Base-by-base conservation (phyloP, 2,113 vertebrate species). In the Gorsachius goisagi region DNA sequence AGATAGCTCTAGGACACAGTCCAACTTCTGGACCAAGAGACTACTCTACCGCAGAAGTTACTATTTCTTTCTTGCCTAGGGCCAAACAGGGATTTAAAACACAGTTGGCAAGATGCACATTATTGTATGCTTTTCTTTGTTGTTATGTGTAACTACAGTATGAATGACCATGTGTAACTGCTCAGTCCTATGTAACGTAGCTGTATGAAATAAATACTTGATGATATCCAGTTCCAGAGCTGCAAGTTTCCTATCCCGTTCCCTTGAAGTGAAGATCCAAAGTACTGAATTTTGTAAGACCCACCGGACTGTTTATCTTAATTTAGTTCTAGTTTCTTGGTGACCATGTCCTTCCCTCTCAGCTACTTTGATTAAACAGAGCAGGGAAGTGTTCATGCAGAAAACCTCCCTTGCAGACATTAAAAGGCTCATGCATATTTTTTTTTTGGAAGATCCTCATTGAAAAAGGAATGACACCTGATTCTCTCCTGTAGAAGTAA, bases 1-100 rank as follows among this genome's bases (percentile, higher is more conserved):
- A 41, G 66, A 73, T 21, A 69, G 81, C 85, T 96, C 66, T 80
- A 97, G 95, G 94, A 89, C 49, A 89, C 71, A 41, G 11, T 82
- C 81, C 91, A 93, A 5, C 74, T 59, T 68, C 81, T 89, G 93
- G 74, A 94, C 75, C 74, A 60, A 32, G 81, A 73, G 66, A n/a
- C 58, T 66, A 23, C 74, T 94, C 39, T 64, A 0, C 81, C 3
- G 4, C 45, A 73, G 77, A 62, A 91, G 58, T 82, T 95, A 84
- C 73, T 68, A 55, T 93, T 88, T 87, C 32, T 75, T 73, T 79
- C 58, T 91, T 75, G n/a, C 49, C 62, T 0, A 1, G 12, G 58
- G 84, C 53, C 77, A 89, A 96, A 76, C 45, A 50, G 52, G 20
- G 79, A 39, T 80, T 84, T 84, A 79, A 64, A 75, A 75, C 35